Evolutionary conservation across 2,888 invertebrate species (phyloP).

Genomic region (Pandemis heparana): DNA sequence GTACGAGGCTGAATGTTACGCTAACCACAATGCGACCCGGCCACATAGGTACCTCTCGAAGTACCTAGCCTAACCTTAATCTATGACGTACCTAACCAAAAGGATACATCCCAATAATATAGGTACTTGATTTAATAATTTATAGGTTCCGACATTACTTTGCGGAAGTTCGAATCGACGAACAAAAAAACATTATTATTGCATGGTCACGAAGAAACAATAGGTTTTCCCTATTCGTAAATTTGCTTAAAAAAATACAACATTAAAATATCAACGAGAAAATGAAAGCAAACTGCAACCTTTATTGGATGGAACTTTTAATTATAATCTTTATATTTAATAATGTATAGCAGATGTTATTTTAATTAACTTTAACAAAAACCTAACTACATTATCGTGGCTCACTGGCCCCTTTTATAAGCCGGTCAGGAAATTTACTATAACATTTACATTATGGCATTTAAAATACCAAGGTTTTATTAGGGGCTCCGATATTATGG

Average conservation of each 20-base stretch:
- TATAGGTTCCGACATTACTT: not conserved
- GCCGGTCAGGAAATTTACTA: not conserved
- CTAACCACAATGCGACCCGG: not conserved
- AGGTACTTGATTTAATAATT: not conserved
- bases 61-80: not conserved
- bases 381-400: not conserved
- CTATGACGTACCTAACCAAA: not conserved
- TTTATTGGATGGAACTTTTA: too few relatives aligned
- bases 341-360: too few relatives aligned
- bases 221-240: not conserved
- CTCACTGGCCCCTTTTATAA: too few relatives aligned
- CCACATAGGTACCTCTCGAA: not conserved
- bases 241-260: not conserved
- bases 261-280: not conserved
- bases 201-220: not conserved
- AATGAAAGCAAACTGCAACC: conserved; percentile 25
- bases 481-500: not conserved
- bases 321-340: too few relatives aligned
- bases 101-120: not conserved
- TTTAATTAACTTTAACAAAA: not conserved
- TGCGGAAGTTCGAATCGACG: not conserved
- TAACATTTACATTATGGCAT: not conserved
- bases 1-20: not conserved
- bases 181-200: not conserved
- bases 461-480: not conserved